These are phyloP conservation scores for Danio jaintianensis DNA, from an alignment of 2,797 vertebrate genomes.

Conservation along the genomic window DNA sequence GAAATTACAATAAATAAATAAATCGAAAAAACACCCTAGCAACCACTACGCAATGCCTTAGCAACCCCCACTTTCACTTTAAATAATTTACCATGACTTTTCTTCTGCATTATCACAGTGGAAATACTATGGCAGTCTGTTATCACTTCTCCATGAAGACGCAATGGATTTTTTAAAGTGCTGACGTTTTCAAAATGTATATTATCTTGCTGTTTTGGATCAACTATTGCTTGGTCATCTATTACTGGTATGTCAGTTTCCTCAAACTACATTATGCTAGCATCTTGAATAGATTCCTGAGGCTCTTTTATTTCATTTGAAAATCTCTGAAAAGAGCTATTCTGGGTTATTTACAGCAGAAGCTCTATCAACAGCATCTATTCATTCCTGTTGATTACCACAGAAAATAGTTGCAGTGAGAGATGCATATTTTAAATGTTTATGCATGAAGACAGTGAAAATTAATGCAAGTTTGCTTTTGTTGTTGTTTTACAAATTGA, in stretches of 20 bases:
- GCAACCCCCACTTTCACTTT: too few relatives aligned
- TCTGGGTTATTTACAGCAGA: neutral
- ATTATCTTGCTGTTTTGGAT: neutral
- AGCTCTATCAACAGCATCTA: neutral
- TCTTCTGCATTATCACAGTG: neutral
- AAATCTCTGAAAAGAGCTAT: neutral
- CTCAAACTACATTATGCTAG: neutral
- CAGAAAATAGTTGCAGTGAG: neutral
- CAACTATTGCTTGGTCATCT: neutral
- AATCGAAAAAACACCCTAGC: too few relatives aligned
- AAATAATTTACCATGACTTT: too few relatives aligned
- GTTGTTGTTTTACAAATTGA: neutral
- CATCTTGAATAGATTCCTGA: too few relatives aligned
- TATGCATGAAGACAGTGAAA: too few relatives aligned
- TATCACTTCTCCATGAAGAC: neutral
- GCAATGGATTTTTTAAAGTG: neutral
- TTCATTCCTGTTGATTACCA: neutral
- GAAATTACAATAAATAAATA: too few relatives aligned
- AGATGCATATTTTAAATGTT: neutral
- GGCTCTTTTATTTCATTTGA: neutral
- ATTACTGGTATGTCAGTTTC: constrained; percentile 1
- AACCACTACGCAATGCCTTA: too few relatives aligned
- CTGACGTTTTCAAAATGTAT: neutral
- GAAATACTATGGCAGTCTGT: neutral
- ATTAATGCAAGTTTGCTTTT: neutral